Evolutionary conservation across 2,888 invertebrate genomes (phyloP), one percentile per base, ranked within the genome.

Genomic region (Cryptocephalus primarius): DNA sequence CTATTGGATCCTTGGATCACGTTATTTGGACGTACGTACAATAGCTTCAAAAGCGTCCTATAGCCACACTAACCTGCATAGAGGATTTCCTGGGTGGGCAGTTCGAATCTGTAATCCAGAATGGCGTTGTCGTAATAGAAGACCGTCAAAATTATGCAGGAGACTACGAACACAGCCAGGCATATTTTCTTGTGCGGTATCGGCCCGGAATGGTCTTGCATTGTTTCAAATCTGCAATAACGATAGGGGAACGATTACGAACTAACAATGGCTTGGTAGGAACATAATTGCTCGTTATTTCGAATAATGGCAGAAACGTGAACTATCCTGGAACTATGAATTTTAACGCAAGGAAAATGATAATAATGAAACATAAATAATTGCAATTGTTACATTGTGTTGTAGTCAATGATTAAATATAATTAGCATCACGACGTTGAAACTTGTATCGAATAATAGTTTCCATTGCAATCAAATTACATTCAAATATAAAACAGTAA

Each of bases 61-160:
- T 22, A 4, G 2, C 22, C 6, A 36, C 6, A 36, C 36, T 4
- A 6, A 36, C 36, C 36, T 36, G 12, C n/a, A 12, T 4, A 36
- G 6, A 36, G n/a, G 12, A 36, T 2, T 36, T 36, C 36, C 36
- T 36, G 11, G 36, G n/a, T 36, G 2, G 12, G 12, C 4, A 36
- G n/a, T 12, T 36, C 36, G 11, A 36, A n/a, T n/a, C 12, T 48
- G 47, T 50, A 55, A 10, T 49, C 50, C 10, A 56, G 13, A 40
- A 56, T 8, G 32, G 48, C 48, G 43, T 55, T 49, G 46, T 58
- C 57, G 46, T 58, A 58, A 34, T 58, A 58, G 39, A 57, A 50
- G 42, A 58, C 45, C 9, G 51, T 47, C 13, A 59, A 43, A 46
- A 58, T 44, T 40, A 54, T 45, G 42, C 50, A 51, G 31, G 48